A percentile compares a stretch with the other conserved stretches of the same genome.
phyloP scores from a whole-genome alignment of 2,888 invertebrate species.

The Sceliomorpha sp. region DNA sequence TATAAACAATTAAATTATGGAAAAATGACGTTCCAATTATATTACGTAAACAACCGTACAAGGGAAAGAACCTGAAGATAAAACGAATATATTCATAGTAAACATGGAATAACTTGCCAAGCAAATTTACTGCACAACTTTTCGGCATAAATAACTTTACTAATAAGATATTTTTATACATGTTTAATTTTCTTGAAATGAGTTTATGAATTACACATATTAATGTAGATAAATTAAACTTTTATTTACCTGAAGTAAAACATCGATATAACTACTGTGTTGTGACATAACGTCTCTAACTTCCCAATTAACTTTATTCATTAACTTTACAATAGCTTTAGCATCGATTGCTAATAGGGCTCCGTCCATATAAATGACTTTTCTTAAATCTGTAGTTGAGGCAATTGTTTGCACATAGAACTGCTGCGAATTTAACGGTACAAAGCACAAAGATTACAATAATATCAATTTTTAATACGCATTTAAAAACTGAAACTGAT shows the following conservation, averaged over 20 bases:
- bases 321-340: slow-evolving; percentile 88
- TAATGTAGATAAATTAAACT: slow-evolving; percentile 10
- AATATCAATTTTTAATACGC: not conserved
- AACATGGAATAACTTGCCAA: too few relatives aligned
- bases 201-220: too few relatives aligned
- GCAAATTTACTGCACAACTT: too few relatives aligned
- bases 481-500: not conserved
- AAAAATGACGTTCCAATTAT: too few relatives aligned
- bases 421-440: slow-evolving; percentile 82
- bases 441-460: not conserved
- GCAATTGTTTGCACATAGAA: slow-evolving; percentile 88
- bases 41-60: too few relatives aligned
- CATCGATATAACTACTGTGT: slow-evolving; percentile 94
- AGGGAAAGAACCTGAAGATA: too few relatives aligned
- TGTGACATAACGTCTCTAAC: slow-evolving; percentile 97
- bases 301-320: slow-evolving; percentile 97
- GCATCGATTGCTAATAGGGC: slow-evolving; percentile 90
- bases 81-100: too few relatives aligned
- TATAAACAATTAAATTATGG: too few relatives aligned
- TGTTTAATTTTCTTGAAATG: too few relatives aligned
- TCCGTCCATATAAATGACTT: slow-evolving; percentile 93
- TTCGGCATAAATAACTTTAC: too few relatives aligned
- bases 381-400: slow-evolving; percentile 87
- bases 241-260: slow-evolving; percentile 83
- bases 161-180: too few relatives aligned